phyloP scores from a whole-genome alignment of 2,888 invertebrate genomes.

The Heteromurus nitidus region DNA sequence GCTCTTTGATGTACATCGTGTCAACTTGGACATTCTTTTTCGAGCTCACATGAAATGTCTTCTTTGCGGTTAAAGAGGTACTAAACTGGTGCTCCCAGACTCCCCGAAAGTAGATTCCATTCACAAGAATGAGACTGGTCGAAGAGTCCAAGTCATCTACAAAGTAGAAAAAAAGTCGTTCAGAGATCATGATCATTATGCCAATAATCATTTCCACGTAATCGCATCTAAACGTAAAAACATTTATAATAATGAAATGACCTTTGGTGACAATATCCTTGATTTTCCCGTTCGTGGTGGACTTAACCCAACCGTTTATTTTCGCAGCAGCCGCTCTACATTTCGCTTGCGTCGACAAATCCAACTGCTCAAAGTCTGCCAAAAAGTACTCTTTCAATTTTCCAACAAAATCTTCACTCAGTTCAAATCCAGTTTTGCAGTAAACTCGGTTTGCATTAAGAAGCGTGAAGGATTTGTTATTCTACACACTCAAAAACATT shows the following conservation, averaged over 20 bases:
- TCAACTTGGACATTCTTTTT: constrained; percentile 74
- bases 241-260: too few species aligned
- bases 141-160: constrained; percentile 78
- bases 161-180: too few species aligned
- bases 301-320: constrained; percentile 90
- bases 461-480: constrained; percentile 43
- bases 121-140: constrained; percentile 85
- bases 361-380: constrained; percentile 80
- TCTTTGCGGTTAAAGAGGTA: constrained; percentile 78
- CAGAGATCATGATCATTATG: too few species aligned
- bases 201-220: too few species aligned
- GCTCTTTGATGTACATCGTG: constrained; percentile 76
- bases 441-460: constrained; percentile 83
- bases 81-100: constrained; percentile 84
- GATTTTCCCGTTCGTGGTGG: constrained; percentile 88
- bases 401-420: constrained; percentile 79
- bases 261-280: constrained; percentile 81
- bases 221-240: too few species aligned
- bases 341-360: constrained; percentile 78
- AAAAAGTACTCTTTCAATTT: constrained; percentile 81
- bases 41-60: constrained; percentile 74
- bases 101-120: constrained; percentile 93
- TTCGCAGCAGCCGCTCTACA: constrained; percentile 76
- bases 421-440: constrained; percentile 76
- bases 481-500: neutral